Percentiles rank a stretch among this genome's conserved stretches.
phyloP scores from a whole-genome alignment of 2,797 vertebrate species.

The Sebastes variabilis region DNA sequence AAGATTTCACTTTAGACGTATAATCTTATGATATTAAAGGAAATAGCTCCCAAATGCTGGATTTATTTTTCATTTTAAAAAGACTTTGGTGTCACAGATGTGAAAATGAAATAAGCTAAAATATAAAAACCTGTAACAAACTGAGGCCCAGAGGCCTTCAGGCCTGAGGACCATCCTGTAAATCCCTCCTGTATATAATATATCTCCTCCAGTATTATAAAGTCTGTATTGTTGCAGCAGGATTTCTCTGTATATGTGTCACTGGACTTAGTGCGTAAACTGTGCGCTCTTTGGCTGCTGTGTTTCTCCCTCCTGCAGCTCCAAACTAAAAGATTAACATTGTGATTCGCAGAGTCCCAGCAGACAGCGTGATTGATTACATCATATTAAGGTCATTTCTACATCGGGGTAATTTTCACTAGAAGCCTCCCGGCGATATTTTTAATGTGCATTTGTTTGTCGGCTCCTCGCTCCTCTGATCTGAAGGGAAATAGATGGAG shows the following conservation, averaged over 20 bases:
- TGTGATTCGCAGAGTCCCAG: conserved; percentile 78
- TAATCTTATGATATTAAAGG: not conserved
- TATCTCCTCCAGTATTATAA: not conserved
- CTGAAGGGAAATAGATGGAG: conserved; percentile 75
- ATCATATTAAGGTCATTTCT: conserved; percentile 84
- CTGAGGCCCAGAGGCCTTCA: conserved; percentile 21
- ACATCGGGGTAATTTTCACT: conserved; percentile 81
- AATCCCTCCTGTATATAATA: not conserved
- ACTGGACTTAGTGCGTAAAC: conserved; percentile 1
- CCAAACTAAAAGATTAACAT: conserved; percentile 79
- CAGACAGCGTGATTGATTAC: conserved; percentile 84
- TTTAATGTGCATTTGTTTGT: conserved; percentile 81
- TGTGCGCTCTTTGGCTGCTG: conserved; percentile 15
- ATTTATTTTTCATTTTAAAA: not conserved
- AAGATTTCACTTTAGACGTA: not conserved
- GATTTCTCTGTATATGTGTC: not conserved
- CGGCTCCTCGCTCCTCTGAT: conserved; percentile 74
- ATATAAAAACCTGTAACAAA: not conserved
- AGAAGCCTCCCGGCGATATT: conserved; percentile 73
- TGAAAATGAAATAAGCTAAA: not conserved
- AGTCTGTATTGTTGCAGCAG: not conserved
- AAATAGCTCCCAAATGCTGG: not conserved
- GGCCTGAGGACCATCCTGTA: not conserved
- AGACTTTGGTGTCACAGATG: not conserved
- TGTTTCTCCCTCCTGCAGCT: conserved; percentile 32